Evolutionary conservation across 2,797 vertebrate species (phyloP).

Genomic region (Oceanodroma leucorhoa): DNA sequence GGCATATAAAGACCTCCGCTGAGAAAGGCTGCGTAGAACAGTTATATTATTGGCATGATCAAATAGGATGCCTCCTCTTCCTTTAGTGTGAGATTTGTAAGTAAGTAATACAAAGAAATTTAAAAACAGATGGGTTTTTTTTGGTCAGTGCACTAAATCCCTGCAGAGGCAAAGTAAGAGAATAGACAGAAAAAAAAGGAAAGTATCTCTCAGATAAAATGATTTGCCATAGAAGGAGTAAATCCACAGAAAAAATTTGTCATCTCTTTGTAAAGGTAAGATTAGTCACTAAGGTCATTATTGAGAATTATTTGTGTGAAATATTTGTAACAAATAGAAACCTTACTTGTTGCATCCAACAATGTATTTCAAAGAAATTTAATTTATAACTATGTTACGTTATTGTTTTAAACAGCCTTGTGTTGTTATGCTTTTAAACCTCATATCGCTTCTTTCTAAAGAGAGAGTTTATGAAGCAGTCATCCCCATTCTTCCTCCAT

Average conservation of each 20-base stretch:
- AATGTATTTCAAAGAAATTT: neutral
- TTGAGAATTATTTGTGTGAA: neutral
- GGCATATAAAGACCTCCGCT: neutral
- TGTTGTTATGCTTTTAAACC: neutral
- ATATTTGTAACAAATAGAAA: neutral
- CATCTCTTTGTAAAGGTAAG: neutral
- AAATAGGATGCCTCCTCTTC: neutral
- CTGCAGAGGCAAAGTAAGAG: neutral
- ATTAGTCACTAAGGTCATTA: neutral
- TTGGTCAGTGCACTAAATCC: neutral
- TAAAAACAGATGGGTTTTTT: neutral
- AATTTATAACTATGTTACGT: neutral
- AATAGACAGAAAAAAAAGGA: neutral
- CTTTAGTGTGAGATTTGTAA: neutral
- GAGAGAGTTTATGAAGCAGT: neutral
- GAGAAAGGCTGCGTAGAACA: neutral
- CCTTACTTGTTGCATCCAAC: rapidly evolving
- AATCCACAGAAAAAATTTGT: neutral
- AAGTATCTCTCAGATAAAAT: neutral
- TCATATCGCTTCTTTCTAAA: neutral
- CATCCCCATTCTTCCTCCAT: neutral
- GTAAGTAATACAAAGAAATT: neutral
- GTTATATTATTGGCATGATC: neutral
- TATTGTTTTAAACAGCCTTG: neutral
- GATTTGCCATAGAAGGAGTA: neutral